phyloP scores from a whole-genome alignment of 2,888 invertebrate species.

The Sinotaia quadrata region DNA sequence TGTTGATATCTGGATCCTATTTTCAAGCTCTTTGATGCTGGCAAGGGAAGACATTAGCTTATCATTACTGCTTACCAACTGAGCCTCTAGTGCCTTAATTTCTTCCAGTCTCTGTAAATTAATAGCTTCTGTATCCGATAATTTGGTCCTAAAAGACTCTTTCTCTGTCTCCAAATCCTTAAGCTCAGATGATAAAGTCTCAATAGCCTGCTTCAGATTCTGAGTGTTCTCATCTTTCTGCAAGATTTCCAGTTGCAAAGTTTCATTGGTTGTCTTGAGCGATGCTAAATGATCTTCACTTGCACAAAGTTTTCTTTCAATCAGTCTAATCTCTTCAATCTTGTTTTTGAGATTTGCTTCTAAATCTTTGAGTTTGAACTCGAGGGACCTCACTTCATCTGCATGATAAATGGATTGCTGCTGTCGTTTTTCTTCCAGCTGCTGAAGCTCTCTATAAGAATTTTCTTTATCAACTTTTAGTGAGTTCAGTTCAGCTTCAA shows the following conservation, averaged over 20 bases:
- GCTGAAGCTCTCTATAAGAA: conserved; percentile 37
- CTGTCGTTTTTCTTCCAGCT: conserved; percentile 1
- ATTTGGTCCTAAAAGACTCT: background rate
- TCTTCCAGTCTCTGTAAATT: background rate
- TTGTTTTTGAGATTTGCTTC: background rate
- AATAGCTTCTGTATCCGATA: background rate
- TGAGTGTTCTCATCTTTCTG: conserved; percentile 2
- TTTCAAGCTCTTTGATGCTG: conserved; percentile 12
- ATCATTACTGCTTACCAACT: conserved; percentile 6
- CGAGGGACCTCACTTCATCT: conserved; percentile 13
- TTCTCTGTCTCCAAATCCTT: conserved; percentile 12
- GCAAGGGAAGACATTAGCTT: background rate
- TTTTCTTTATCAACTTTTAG: conserved; percentile 32
- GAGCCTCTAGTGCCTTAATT: background rate
- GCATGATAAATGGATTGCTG: conserved; percentile 1
- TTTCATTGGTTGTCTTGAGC: conserved; percentile 8
- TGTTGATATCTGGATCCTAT: conserved; percentile 9
- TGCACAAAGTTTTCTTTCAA: background rate
- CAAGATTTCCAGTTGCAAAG: conserved; percentile 17
- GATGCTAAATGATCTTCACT: background rate
- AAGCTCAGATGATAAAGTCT: conserved; percentile 1
- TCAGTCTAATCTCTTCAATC: conserved; percentile 9
- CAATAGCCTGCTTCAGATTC: conserved; percentile 12
- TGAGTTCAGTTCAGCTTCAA: conserved; percentile 2
- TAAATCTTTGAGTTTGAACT: conserved; percentile 6